phyloP scores from a whole-genome alignment of 2,888 invertebrate species.

The Drosophila dives region DNA sequence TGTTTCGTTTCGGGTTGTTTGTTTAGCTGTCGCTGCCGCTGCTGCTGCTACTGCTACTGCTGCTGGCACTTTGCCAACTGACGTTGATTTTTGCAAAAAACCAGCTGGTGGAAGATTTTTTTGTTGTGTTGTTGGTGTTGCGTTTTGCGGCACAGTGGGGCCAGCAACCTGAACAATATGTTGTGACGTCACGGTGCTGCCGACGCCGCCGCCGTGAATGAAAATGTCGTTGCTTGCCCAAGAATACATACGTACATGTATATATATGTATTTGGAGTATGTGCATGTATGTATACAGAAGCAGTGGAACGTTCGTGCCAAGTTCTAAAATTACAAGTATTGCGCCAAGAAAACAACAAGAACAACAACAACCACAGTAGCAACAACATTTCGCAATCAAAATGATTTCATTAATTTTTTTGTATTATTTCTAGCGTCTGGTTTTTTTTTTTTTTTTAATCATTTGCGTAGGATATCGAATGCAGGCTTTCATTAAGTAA shows the following conservation, averaged over 20 bases:
- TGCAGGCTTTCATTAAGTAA: conserved; percentile 50
- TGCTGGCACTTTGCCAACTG: conserved; percentile 69
- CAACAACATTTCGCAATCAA: conserved; percentile 34
- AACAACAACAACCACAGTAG: conserved; percentile 20
- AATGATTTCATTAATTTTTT: conserved; percentile 49
- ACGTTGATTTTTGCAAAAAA: conserved; percentile 61
- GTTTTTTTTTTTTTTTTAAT: conserved; percentile 31
- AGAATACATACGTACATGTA: conserved; percentile 13
- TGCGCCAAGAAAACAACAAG: conserved; percentile 35
- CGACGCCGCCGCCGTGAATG: conserved; percentile 34
- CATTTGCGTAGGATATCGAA: conserved; percentile 64
- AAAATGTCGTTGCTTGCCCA: conserved; percentile 50
- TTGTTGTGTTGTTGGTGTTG: conserved; percentile 14
- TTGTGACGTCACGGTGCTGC: conserved; percentile 50
- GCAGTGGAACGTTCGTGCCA: conserved; percentile 59
- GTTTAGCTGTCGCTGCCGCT: conserved; percentile 19
- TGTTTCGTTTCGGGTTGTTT: conserved; percentile 63
- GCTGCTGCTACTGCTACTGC: conserved; percentile 5
- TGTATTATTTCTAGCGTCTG: conserved; percentile 1
- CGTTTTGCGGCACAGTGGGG: conserved; percentile 64
- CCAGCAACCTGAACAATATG: conserved; percentile 65
- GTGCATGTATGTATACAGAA: conserved; percentile 26
- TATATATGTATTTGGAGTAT: conserved; percentile 1
- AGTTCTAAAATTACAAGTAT: conserved; percentile 76
- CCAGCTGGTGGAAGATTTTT: conserved; percentile 52